Conservation (phyloP, 2,888 invertebrate species). For the Venusia cambrica region DNA sequence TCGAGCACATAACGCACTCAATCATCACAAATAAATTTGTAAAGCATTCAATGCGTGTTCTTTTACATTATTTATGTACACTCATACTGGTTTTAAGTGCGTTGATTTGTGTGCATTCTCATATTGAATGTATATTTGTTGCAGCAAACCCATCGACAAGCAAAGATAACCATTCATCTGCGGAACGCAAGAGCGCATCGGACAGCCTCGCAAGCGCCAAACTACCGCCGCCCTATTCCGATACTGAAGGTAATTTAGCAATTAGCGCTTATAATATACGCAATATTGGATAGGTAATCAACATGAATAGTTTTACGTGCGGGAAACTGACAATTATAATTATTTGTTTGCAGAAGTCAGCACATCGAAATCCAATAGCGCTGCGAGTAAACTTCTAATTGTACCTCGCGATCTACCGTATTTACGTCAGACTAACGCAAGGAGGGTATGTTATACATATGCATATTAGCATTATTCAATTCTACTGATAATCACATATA, state of each 20-base stretch:
- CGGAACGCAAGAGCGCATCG: conserved; percentile 50
- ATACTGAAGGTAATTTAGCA: conserved; percentile 56
- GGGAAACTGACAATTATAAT: conserved; percentile 18
- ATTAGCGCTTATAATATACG: conserved; percentile 14
- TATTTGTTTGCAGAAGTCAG: conserved; percentile 56
- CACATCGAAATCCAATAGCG: conserved; percentile 59
- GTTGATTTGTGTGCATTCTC: no score
- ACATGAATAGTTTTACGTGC: conserved; percentile 1
- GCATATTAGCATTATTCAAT: conserved; percentile 1
- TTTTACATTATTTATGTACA: no score
- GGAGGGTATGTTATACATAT: conserved; percentile 56
- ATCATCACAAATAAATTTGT: conserved; percentile 57
- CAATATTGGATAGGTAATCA: conserved; percentile 19
- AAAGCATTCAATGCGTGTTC: conserved; percentile 23
- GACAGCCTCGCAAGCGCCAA: conserved; percentile 50
- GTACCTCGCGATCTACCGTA: conserved; percentile 75
- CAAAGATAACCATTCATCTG: conserved; percentile 43
- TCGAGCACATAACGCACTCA: conserved; percentile 44
- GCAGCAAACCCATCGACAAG: conserved; percentile 58
- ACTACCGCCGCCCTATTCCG: conserved; percentile 59
- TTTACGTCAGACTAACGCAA: conserved; percentile 77
- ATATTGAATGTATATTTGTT: conserved; percentile 42
- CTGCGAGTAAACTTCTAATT: conserved; percentile 68
- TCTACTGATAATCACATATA: conserved; percentile 14
- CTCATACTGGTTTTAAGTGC: no score